A percentile compares a stretch with the other conserved stretches of the same genome.
Evolutionary conservation across 2,113 vertebrate genomes (phyloP).

Genomic region (Caranx ignobilis): DNA sequence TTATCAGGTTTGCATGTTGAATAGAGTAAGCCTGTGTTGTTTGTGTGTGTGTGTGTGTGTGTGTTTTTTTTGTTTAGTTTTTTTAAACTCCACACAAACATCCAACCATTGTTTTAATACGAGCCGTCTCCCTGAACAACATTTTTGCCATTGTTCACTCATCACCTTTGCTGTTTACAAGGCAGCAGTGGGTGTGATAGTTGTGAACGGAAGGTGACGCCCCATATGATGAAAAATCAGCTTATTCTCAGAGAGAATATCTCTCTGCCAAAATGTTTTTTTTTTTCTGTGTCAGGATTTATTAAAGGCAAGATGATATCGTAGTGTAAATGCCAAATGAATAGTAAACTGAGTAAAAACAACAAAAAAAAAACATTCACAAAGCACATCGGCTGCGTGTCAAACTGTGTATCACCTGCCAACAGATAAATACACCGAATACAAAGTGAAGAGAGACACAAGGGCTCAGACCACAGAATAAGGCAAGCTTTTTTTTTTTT

Average conservation of each 20-base stretch:
- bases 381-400: too few relatives aligned
- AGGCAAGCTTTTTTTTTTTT: background rate
- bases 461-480: background rate
- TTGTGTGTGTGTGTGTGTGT: too few relatives aligned
- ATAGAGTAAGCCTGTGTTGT: background rate
- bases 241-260: background rate
- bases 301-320: background rate
- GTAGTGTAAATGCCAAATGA: background rate
- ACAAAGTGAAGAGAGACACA: too few relatives aligned
- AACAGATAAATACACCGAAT: too few relatives aligned
- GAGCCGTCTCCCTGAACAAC: background rate
- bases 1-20: background rate
- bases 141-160: slow-evolving; percentile 36
- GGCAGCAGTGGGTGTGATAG: background rate
- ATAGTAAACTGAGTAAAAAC: too few relatives aligned
- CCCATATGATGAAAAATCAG: background rate
- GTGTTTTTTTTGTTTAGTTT: too few relatives aligned
- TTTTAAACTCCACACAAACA: background rate
- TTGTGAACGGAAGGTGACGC: background rate
- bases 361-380: too few relatives aligned
- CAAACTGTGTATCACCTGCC: too few relatives aligned
- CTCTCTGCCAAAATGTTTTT: background rate
- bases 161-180: slow-evolving; percentile 10
- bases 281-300: background rate
- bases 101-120: background rate